These are phyloP conservation scores for Gymnocheta viridis DNA, from an alignment of 2,888 invertebrate genomes.

Conservation along the genomic window DNA sequence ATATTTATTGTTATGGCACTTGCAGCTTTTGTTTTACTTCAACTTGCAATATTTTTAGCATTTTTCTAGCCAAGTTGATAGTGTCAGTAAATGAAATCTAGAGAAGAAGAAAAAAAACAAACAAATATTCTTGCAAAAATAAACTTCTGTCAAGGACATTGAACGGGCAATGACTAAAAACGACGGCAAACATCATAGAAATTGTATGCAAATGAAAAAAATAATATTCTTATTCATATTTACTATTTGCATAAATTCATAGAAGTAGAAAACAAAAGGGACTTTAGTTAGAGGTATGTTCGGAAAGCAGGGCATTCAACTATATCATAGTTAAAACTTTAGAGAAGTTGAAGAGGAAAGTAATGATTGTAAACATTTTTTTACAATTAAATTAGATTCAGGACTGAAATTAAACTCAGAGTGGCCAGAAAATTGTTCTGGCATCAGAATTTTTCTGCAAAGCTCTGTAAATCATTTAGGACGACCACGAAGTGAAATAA, in stretches of 20 bases:
- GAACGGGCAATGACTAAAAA: constrained; percentile 51
- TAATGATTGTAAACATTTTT: neutral
- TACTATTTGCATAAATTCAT: constrained; percentile 35
- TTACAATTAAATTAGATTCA: too few species aligned
- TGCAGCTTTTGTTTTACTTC: constrained; percentile 25
- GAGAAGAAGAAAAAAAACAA: neutral
- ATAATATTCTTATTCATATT: constrained; percentile 37
- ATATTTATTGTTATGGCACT: constrained; percentile 56
- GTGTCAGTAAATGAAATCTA: constrained; percentile 47
- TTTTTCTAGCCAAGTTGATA: constrained; percentile 39
- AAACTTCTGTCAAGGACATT: constrained; percentile 66
- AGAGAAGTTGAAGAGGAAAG: neutral
- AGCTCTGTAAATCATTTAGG: too few species aligned
- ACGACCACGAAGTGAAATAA: too few species aligned
- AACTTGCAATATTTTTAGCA: constrained; percentile 42
- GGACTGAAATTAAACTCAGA: too few species aligned
- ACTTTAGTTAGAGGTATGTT: neutral
- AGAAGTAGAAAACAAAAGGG: neutral
- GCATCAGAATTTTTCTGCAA: too few species aligned
- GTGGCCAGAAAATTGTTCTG: too few species aligned
- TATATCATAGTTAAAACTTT: neutral
- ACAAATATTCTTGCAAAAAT: constrained; percentile 7
- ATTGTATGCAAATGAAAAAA: constrained; percentile 25
- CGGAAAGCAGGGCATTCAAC: neutral
- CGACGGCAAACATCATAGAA: neutral